Base-by-base conservation (phyloP, 2,888 invertebrate genomes). In the Tipula vernalis region DNA sequence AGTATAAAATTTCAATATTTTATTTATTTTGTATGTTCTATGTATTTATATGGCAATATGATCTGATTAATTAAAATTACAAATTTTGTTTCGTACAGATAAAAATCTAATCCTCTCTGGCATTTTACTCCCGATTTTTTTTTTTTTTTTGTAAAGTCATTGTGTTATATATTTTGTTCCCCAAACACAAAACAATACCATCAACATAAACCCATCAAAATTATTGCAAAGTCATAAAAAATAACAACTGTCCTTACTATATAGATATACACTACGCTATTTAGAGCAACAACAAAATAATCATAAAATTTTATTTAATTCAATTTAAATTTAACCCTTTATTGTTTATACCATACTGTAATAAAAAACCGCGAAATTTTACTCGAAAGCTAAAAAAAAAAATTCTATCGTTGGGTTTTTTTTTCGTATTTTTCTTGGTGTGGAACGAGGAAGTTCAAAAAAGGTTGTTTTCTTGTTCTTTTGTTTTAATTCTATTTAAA, bases 51-150 rank as follows among this genome's bases (percentile, higher is more conserved):
- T 15, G 13, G 71, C 71, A 71, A 71, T 71, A 71, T 71, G 71
- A 71, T 71, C 71, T 71, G 71, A 71, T 71, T 71, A 71, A 71
- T 71, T 71, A 71, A 71, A 71, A 71, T 71, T 71, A 71, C 71
- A 28, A 71, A 28, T 71, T 71, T 28, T 28, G 0, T 71, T 28
- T 71, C 13, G 6, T 51, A 71, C 28, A 57, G 71, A 71, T 71
- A 71, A 71, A 71, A 71, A 28, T 71, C 28, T 71, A 71, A 71
- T 71, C 71, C 71, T 71, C 28, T 71, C 28, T 71, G 71, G 28
- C 18, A 71, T 71, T 71, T 28, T 71, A 71, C 28, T 71, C 71
- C 71, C 28, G 57, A 5, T 57, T 28, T 28, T 28, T 28, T 28
- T 1, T 28, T 44, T 6, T 10, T 5, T 44, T 51, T 8, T 28